These are phyloP conservation scores for Saccostrea glomerata DNA, from an alignment of 1,140 invertebrate species.

Conservation along the genomic window DNA sequence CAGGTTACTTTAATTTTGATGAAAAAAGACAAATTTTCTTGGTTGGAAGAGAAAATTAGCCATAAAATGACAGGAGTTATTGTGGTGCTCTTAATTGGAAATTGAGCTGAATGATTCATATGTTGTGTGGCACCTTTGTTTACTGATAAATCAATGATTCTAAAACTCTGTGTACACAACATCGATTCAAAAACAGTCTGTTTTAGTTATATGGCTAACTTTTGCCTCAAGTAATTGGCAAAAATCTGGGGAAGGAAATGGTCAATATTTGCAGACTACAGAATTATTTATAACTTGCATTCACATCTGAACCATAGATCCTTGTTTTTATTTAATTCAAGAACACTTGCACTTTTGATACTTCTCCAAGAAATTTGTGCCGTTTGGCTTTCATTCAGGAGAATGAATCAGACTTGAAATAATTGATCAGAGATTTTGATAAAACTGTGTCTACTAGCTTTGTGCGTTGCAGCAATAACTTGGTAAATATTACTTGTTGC, in stretches of 20 bases:
- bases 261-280: too few species aligned
- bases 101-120: neutral
- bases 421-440: constrained; percentile 28
- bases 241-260: too few species aligned
- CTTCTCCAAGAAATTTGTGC: constrained; percentile 18
- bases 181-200: neutral
- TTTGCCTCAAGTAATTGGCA: too few species aligned
- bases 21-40: neutral
- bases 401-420: constrained; percentile 24
- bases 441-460: neutral
- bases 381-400: constrained; percentile 1
- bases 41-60: neutral
- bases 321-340: neutral
- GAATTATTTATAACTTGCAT: too few species aligned
- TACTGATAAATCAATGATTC: neutral
- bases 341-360: constrained; percentile 23
- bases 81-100: neutral
- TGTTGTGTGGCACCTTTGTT: neutral
- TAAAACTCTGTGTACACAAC: neutral
- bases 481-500: constrained; percentile 28
- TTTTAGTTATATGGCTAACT: too few species aligned
- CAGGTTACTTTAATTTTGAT: too few species aligned
- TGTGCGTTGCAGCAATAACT: constrained; percentile 7
- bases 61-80: neutral
- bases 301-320: neutral